phyloP scores from a whole-genome alignment of 2,888 invertebrate species.

The Rhingia rostrata region DNA sequence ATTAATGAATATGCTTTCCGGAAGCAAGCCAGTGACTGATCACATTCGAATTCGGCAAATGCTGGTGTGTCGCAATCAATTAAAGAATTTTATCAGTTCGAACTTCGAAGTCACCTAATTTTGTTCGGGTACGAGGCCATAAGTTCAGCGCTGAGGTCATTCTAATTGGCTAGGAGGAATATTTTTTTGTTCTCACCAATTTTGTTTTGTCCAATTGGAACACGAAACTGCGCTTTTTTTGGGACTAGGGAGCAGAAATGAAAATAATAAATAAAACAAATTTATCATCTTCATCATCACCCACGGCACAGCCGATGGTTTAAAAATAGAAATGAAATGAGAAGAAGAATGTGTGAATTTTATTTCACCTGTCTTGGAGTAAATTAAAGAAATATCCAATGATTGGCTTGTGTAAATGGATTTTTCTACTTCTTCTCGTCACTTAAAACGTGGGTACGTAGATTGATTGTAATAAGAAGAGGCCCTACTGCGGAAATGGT shows the following conservation, averaged over 20 bases:
- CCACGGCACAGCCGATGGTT: slow-evolving; percentile 43
- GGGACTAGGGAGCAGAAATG: slow-evolving; percentile 5
- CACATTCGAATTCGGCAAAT: neutral
- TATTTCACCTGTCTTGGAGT: slow-evolving; percentile 68
- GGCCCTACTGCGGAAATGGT: slow-evolving; percentile 40
- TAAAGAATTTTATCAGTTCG: slow-evolving; percentile 7
- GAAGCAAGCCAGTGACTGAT: neutral
- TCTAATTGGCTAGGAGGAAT: slow-evolving; percentile 54
- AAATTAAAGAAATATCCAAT: slow-evolving; percentile 39
- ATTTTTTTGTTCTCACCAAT: neutral
- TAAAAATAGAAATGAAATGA: slow-evolving; percentile 68
- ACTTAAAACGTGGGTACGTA: neutral
- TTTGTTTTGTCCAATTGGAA: slow-evolving; percentile 44
- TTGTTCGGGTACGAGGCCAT: slow-evolving; percentile 40
- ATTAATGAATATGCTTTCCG: slow-evolving; percentile 27
- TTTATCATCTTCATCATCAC: slow-evolving; percentile 42
- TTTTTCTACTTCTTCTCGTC: slow-evolving; percentile 3
- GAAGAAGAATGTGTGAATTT: slow-evolving; percentile 49
- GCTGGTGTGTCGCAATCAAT: neutral
- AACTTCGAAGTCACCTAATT: slow-evolving; percentile 33
- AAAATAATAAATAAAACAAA: slow-evolving; percentile 52
- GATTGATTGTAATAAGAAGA: slow-evolving; percentile 34
- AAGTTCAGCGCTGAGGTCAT: slow-evolving; percentile 71
- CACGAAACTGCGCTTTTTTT: slow-evolving; percentile 11
- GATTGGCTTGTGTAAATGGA: slow-evolving; percentile 16